phyloP scores from a whole-genome alignment of 2,888 invertebrate genomes.

The Reticulitermes lucifugus region DNA sequence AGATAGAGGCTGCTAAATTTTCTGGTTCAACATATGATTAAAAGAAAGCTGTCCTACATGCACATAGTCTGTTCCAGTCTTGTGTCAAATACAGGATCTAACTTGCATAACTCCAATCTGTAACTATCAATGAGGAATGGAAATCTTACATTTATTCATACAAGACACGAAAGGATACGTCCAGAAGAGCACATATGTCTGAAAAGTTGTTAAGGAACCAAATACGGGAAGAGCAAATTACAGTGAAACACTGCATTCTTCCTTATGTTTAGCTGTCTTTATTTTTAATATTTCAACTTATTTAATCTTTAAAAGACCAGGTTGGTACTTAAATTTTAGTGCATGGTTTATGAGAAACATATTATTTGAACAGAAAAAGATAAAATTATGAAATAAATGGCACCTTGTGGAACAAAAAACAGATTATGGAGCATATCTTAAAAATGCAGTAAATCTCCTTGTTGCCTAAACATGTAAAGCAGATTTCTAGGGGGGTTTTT shows the following conservation, averaged over 20 bases:
- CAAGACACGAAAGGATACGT: conserved; percentile 67
- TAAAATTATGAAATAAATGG: no score
- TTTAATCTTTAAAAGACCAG: no score
- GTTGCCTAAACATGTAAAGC: no score
- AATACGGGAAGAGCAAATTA: not conserved
- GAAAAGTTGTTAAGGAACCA: conserved; percentile 61
- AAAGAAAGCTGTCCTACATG: not conserved
- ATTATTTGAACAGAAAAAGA: no score
- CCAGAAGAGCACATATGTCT: conserved; percentile 73
- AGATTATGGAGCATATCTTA: no score
- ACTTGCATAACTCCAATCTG: not conserved
- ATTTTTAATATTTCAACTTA: not conserved
- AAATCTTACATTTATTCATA: not conserved
- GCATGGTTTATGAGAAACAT: no score
- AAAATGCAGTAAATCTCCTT: no score
- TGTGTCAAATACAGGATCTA: not conserved
- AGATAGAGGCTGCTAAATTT: no score
- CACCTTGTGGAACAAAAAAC: no score
- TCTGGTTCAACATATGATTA: not conserved
- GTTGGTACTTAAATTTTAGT: no score
- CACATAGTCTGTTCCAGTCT: not conserved
- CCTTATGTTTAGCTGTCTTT: not conserved
- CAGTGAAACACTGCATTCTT: not conserved
- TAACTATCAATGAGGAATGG: not conserved
- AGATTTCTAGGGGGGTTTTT: no score